phyloP scores from a whole-genome alignment of 2,888 invertebrate species.

The Willowsia nigromaculata region DNA sequence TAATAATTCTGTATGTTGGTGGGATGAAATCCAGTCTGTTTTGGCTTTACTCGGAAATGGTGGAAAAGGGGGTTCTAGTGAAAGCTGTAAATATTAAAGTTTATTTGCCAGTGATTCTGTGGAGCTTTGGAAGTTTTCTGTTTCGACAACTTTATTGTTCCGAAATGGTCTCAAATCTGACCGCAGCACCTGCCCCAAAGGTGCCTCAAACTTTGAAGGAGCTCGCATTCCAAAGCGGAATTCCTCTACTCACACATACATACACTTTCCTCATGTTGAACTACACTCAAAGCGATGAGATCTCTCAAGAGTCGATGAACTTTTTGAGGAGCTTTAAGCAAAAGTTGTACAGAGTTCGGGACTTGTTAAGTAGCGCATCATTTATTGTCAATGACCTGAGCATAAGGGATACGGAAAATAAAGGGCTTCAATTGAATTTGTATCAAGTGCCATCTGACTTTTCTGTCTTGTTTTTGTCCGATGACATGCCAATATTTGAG shows the following conservation, averaged over 20 bases:
- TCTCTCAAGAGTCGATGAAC: not conserved
- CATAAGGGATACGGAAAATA: not conserved
- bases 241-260: slow-evolving; percentile 37
- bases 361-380: slow-evolving; percentile 13
- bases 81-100: not conserved
- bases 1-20: not conserved
- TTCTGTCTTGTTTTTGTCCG: slow-evolving; percentile 28
- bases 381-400: not conserved
- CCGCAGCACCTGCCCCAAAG: not conserved
- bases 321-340: not conserved
- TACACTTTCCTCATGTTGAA: slow-evolving; percentile 53
- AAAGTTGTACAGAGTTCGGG: not conserved
- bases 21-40: slow-evolving; percentile 28
- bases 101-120: not conserved
- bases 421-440: not conserved
- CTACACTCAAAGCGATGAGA: slow-evolving; percentile 18
- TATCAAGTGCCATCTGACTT: slow-evolving; percentile 47
- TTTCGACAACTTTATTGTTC: slow-evolving; percentile 53
- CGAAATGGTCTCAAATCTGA: slow-evolving; percentile 50
- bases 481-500: slow-evolving; percentile 54
- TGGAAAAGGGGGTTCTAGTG: slow-evolving; percentile 35
- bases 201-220: slow-evolving; percentile 33
- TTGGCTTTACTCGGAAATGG: slow-evolving; percentile 52
- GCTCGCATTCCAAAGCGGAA: slow-evolving; percentile 13
- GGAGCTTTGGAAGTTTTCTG: slow-evolving; percentile 48